phyloP scores from a whole-genome alignment of 2,797 vertebrate genomes.

The Holocentrus rufus region DNA sequence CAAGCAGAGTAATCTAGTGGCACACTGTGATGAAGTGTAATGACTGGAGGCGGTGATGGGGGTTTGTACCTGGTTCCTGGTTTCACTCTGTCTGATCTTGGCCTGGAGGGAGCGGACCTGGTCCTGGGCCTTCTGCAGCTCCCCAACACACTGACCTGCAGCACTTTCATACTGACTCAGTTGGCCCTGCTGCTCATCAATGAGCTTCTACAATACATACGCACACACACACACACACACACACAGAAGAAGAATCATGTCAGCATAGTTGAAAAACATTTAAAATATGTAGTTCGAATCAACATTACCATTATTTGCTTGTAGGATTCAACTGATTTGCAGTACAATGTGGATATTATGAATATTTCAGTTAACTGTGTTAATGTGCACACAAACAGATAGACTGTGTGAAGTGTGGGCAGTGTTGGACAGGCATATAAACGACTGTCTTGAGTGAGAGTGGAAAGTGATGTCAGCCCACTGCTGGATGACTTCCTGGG shows the following conservation, averaged over 20 bases:
- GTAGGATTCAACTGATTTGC: background rate
- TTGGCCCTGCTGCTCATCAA: constrained; percentile 77
- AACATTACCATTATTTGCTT: background rate
- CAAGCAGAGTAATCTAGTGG: background rate
- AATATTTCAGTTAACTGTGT: background rate
- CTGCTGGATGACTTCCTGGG: constrained; percentile 69
- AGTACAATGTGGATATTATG: background rate
- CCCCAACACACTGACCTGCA: constrained; percentile 70
- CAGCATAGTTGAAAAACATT: background rate
- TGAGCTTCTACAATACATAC: constrained; percentile 75
- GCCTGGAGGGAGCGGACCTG: constrained; percentile 80
- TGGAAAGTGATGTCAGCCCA: constrained; percentile 42
- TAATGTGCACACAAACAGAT: constrained; percentile 2
- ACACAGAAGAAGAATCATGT: background rate
- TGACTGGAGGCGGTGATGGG: background rate
- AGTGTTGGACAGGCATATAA: background rate
- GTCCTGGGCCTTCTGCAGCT: constrained; percentile 81
- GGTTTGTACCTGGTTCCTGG: constrained; percentile 85
- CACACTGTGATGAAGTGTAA: background rate
- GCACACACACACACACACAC: constrained; percentile 25
- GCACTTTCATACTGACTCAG: constrained; percentile 70
- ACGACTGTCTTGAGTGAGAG: background rate
- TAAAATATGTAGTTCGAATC: background rate
- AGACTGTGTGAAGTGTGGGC: background rate
- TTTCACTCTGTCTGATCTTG: constrained; percentile 84